These are phyloP conservation scores for Malacosoma neustria DNA, from an alignment of 2,888 invertebrate genomes.

Conservation along the genomic window DNA sequence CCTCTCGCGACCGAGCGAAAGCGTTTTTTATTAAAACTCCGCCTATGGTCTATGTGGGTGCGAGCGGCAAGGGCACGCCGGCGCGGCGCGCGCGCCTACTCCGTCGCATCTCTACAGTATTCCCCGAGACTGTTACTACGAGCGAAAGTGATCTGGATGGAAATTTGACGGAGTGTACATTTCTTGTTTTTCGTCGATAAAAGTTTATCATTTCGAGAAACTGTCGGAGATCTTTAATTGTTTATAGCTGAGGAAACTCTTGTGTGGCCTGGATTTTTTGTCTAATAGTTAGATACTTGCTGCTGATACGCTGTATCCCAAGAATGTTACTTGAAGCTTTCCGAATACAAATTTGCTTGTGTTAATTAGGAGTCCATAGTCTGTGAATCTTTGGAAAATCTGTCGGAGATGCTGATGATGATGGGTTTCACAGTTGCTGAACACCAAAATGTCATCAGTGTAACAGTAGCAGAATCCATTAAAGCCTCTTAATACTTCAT, in stretches of 20 bases:
- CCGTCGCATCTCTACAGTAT: constrained; percentile 17
- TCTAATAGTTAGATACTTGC: constrained; percentile 3
- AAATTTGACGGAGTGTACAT: constrained; percentile 13
- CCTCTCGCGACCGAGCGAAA: too few species aligned
- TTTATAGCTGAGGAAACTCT: constrained; percentile 10
- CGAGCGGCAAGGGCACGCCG: constrained; percentile 4
- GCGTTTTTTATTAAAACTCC: too few species aligned
- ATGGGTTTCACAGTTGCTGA: constrained; percentile 23
- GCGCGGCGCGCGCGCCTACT: constrained; percentile 7
- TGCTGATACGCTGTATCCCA: constrained; percentile 3
- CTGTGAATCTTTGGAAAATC: too few species aligned
- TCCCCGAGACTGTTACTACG: constrained; percentile 15
- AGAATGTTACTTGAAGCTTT: constrained; percentile 1
- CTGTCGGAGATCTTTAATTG: constrained; percentile 10
- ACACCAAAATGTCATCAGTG: too few species aligned
- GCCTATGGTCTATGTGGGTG: too few species aligned
- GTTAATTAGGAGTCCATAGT: neutral
- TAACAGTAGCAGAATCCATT: too few species aligned
- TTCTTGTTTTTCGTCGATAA: constrained; percentile 18
- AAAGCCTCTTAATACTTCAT: too few species aligned
- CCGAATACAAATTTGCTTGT: neutral
- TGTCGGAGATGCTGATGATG: constrained; percentile 21
- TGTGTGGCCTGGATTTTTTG: constrained; percentile 7
- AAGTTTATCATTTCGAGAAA: constrained; percentile 24
- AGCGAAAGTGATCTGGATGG: constrained; percentile 5